phyloP scores from a whole-genome alignment of 2,113 vertebrate genomes.

The Perccottus glenii region DNA sequence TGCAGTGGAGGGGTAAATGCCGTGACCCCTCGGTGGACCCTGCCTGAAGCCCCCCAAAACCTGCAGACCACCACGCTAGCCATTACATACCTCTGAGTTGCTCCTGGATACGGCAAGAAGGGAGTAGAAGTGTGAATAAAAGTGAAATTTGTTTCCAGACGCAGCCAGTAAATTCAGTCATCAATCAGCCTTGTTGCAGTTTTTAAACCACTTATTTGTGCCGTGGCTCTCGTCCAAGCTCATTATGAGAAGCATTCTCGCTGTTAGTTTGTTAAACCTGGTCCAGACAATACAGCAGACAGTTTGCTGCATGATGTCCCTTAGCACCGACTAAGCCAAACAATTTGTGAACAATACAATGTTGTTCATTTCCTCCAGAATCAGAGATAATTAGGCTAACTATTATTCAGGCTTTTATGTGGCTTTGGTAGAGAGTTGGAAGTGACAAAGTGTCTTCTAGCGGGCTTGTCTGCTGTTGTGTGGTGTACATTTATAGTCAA shows the following conservation, averaged over 20 bases:
- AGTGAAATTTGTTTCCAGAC: slow-evolving; percentile 23
- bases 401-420: slow-evolving; percentile 44
- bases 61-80: slow-evolving; percentile 69
- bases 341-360: slow-evolving; percentile 32
- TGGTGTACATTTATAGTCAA: slow-evolving; percentile 60
- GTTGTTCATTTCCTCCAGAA: slow-evolving; percentile 48
- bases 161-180: slow-evolving; percentile 18
- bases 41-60: slow-evolving; percentile 41
- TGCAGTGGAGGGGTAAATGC: slow-evolving; percentile 60
- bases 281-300: slow-evolving; percentile 32
- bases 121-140: slow-evolving; percentile 28
- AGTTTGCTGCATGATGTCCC: slow-evolving; percentile 32
- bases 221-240: slow-evolving; percentile 22
- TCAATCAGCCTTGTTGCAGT: slow-evolving; percentile 21
- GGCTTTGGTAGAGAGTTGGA: slow-evolving; percentile 40
- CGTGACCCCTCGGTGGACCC: slow-evolving; percentile 59
- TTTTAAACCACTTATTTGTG: slow-evolving; percentile 36
- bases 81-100: slow-evolving; percentile 60
- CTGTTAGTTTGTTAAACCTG: slow-evolving; percentile 31
- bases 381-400: slow-evolving; percentile 57
- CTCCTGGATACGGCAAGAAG: slow-evolving; percentile 54
- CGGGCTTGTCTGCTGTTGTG: slow-evolving; percentile 25
- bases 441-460: slow-evolving; percentile 8
- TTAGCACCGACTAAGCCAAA: slow-evolving; percentile 23
- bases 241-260: slow-evolving; percentile 43